These are phyloP conservation scores for Dysmachus trigonus DNA, from an alignment of 2,888 invertebrate genomes.

Conservation along the genomic window DNA sequence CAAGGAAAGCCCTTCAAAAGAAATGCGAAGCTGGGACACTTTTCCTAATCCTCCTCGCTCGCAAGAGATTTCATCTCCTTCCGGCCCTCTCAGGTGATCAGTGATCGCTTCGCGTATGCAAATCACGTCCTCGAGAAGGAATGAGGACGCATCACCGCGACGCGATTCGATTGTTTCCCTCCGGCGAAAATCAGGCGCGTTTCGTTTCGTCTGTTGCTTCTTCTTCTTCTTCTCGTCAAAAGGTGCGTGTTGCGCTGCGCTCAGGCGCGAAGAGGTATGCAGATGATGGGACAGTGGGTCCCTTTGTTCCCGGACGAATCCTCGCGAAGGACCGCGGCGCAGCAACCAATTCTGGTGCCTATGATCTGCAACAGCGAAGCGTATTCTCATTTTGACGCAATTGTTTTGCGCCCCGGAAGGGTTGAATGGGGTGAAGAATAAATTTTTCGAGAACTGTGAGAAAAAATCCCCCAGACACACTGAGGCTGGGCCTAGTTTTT, in stretches of 20 bases:
- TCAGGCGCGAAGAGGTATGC: neutral
- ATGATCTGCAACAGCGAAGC: neutral
- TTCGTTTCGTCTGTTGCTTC: neutral
- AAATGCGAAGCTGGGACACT: neutral
- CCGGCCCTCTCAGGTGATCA: neutral
- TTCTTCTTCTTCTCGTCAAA: too few species aligned
- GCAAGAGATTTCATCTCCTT: neutral
- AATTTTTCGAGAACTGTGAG: constrained; percentile 29
- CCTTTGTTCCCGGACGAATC: constrained; percentile 20
- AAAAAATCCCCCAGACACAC: neutral
- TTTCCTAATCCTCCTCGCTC: neutral
- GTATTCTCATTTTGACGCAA: neutral
- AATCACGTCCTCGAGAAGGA: neutral
- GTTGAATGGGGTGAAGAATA: neutral
- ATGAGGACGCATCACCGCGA: neutral
- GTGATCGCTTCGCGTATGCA: neutral
- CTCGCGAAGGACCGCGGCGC: constrained; percentile 15
- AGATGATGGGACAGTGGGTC: constrained; percentile 31
- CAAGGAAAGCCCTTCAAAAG: neutral
- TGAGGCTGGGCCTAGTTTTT: neutral
- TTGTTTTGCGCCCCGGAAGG: neutral
- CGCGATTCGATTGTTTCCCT: neutral
- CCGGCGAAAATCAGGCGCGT: neutral
- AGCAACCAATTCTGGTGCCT: neutral
- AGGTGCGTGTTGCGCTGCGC: neutral